Percentiles rank a stretch among this genome's conserved stretches.
Conservation (phyloP, 2,888 invertebrate genomes). For the Drosophila lutescens region DNA sequence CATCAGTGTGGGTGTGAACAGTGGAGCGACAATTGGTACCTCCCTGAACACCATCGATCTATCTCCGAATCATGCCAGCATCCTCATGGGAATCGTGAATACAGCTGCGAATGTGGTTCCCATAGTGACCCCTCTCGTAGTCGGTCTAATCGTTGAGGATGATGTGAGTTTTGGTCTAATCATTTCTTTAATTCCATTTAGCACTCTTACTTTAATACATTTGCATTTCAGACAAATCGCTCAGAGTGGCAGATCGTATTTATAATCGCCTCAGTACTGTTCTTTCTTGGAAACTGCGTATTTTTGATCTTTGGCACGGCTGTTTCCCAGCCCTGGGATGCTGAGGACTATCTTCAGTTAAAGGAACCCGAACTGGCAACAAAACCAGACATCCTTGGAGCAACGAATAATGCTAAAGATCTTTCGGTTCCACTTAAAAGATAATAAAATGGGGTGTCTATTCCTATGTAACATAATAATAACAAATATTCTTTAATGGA, state of each 20-base stretch:
- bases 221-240: slow-evolving; percentile 82
- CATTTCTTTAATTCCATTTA: no score
- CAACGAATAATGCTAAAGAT: no score
- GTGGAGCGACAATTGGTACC: slow-evolving; percentile 83
- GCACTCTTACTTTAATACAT: neutral
- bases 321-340: slow-evolving; percentile 89
- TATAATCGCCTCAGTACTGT: slow-evolving; percentile 87
- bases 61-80: slow-evolving; percentile 88
- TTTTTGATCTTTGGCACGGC: slow-evolving; percentile 89
- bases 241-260: slow-evolving; percentile 90
- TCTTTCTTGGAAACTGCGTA: slow-evolving; percentile 88
- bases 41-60: slow-evolving; percentile 87
- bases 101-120: slow-evolving; percentile 86
- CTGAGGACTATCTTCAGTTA: slow-evolving; percentile 84
- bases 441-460: no score
- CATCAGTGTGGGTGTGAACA: slow-evolving; percentile 85
- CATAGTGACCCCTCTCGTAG: slow-evolving; percentile 86
- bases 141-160: slow-evolving; percentile 85
- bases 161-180: slow-evolving; percentile 55
- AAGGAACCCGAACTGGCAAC: slow-evolving; percentile 14
- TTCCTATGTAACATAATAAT: no score
- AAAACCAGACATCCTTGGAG: neutral
- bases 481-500: no score
- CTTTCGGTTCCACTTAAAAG: no score
- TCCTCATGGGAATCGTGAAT: slow-evolving; percentile 88